Evolutionary conservation across 1,140 invertebrate genomes (phyloP), one percentile per base, ranked within the genome.

Genomic region (Atta colombica): DNA sequence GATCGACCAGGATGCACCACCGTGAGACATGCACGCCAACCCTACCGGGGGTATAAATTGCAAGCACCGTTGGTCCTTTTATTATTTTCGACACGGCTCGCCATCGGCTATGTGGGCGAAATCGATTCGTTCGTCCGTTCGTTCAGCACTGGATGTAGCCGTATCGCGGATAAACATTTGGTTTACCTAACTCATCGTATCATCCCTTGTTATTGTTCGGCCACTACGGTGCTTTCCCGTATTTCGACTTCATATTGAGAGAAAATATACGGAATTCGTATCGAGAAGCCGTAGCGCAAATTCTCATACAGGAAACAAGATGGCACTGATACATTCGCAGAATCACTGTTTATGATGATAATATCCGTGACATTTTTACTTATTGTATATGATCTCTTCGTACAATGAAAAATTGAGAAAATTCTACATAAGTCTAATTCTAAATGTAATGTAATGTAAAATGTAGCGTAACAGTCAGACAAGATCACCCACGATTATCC

Each of bases 41-140:
- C 35, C 72, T 25, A 58, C 68, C 69, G 77, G 49, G 71, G 65
- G 80, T 84, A 84, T 88, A 77, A 88, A 88, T 88, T 75, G 87
- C 85, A 75, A 75, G 68, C 87, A 81, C 72, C 60, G 87, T 35
- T 78, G 63, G 87, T 74, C 77, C 87, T 87, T 84, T 88, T 87
- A 88, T 88, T 88, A 87, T 87, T 88, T 88, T 88, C 85, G 49
- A 77, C 75, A 60, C 65, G 58, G 68, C 87, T 51, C 72, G n/a
- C 51, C 39, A 10, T 60, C 35, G 18, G 69, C 80, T 69, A 82
- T 84, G 80, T 84, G 69, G 80, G 69, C 80, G 25, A 84, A 74
- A 84, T 84, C 80, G 80, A 84, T 84, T 75, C 69, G 69, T 61
- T 8, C 66, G 78, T 72, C 21, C 78, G 77, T 51, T 58, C 77